A percentile compares a stretch with the other conserved stretches of the same genome.
Evolutionary conservation across 2,888 invertebrate species (phyloP).

Genomic region (Brenthis daphne): DNA sequence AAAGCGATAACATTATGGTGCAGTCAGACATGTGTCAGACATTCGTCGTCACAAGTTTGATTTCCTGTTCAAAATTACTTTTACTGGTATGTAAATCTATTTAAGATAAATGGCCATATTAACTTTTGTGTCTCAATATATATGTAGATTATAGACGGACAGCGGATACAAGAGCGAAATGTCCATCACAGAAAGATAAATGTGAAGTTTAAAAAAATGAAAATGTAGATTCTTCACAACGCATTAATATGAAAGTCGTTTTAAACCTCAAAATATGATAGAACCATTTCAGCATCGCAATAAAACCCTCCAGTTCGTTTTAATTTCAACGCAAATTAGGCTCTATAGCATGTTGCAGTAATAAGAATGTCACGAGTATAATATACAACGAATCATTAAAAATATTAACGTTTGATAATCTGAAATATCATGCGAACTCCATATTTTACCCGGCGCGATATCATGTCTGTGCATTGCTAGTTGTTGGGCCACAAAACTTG

Average conservation of each 20-base stretch:
- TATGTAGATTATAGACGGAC: too few species aligned
- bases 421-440: conserved; percentile 52
- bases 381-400: conserved; percentile 46
- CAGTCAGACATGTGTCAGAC: too few species aligned
- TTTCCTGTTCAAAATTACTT: too few species aligned
- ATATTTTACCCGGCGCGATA: conserved; percentile 57
- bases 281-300: conserved; percentile 34
- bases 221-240: conserved; percentile 3
- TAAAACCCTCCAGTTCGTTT: conserved; percentile 36
- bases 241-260: conserved; percentile 15
- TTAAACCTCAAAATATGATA: conserved; percentile 30
- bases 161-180: too few species aligned
- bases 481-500: conserved; percentile 47
- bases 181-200: too few species aligned
- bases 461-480: conserved; percentile 55
- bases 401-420: conserved; percentile 48
- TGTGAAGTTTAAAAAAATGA: too few species aligned
- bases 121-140: too few species aligned
- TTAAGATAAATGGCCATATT: too few species aligned
- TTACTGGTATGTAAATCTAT: too few species aligned
- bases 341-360: conserved; percentile 38
- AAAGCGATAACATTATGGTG: too few species aligned
- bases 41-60: too few species aligned
- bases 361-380: conserved; percentile 42
- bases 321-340: conserved; percentile 41